phyloP scores from a whole-genome alignment of 2,797 vertebrate genomes.

The Dryobates pubescens region DNA sequence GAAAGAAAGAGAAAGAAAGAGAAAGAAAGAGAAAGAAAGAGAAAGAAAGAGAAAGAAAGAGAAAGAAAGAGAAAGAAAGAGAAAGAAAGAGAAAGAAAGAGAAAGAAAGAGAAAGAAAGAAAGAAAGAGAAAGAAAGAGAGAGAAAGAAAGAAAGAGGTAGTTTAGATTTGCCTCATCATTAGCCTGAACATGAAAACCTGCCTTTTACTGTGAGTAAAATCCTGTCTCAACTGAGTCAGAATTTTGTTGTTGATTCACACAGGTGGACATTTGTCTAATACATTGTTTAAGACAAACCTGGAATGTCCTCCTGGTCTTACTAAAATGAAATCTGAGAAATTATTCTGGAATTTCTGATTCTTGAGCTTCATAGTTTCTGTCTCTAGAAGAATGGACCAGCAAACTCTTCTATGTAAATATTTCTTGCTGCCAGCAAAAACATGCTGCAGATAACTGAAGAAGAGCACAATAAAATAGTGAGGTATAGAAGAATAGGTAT shows the following conservation, averaged over 20 bases:
- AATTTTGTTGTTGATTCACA: neutral
- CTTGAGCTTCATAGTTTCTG: neutral
- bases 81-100: too few species aligned
- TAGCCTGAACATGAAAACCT: neutral
- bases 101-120: too few species aligned
- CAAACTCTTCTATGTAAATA: neutral
- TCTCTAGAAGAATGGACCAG: neutral
- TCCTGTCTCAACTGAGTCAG: neutral
- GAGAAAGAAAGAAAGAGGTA: too few species aligned
- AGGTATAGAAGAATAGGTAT: neutral
- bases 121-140: too few species aligned
- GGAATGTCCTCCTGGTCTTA: neutral
- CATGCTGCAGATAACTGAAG: neutral
- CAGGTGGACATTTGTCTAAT: neutral
- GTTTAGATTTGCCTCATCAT: neutral
- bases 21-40: too few species aligned
- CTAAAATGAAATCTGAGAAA: neutral
- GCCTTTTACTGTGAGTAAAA: neutral
- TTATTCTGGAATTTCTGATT: neutral
- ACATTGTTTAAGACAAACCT: neutral
- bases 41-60: neutral
- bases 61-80: too few species aligned
- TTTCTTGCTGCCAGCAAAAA: constrained; percentile 28
- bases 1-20: too few species aligned
- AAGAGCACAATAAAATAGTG: neutral